Evolutionary conservation across 2,113 vertebrate genomes (phyloP).

Genomic region (Sakesphorus luctuosus): DNA sequence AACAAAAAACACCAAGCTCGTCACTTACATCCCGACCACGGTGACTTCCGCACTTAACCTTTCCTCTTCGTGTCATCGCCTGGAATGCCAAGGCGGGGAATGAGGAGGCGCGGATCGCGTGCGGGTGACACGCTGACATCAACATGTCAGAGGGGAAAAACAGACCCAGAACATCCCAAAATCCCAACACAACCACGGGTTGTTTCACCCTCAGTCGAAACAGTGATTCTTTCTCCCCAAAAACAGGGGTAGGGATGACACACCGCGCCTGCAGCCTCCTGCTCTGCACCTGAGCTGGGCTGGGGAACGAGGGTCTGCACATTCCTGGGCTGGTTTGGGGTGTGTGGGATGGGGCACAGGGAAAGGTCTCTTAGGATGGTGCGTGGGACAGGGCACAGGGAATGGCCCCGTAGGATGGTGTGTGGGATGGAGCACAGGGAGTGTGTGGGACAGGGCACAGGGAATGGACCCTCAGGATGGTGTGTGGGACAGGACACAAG

Average conservation of each 20-base stretch:
- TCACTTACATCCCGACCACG: background rate
- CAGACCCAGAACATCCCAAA: background rate
- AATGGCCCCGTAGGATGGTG: too few relatives aligned
- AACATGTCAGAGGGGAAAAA: rapidly evolving
- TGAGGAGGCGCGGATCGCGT: background rate
- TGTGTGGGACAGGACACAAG: background rate
- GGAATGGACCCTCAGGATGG: background rate
- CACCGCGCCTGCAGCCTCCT: background rate
- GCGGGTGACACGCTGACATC: background rate
- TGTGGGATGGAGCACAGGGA: background rate
- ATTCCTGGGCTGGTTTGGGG: rapidly evolving
- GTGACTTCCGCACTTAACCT: background rate
- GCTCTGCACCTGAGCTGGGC: background rate
- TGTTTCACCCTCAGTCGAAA: rapidly evolving
- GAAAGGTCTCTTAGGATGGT: background rate
- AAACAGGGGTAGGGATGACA: background rate
- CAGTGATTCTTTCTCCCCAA: background rate
- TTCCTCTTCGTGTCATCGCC: background rate
- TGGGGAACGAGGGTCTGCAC: rapidly evolving
- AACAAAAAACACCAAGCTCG: background rate
- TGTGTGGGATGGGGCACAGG: background rate
- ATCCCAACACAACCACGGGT: rapidly evolving
- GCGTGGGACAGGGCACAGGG: background rate
- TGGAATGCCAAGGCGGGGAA: background rate
- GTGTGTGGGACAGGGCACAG: background rate